A percentile compares a stretch with the other conserved stretches of the same genome.
Evolutionary conservation across 2,797 vertebrate species (phyloP).

Genomic region (Helicolenus hilgendorfi): DNA sequence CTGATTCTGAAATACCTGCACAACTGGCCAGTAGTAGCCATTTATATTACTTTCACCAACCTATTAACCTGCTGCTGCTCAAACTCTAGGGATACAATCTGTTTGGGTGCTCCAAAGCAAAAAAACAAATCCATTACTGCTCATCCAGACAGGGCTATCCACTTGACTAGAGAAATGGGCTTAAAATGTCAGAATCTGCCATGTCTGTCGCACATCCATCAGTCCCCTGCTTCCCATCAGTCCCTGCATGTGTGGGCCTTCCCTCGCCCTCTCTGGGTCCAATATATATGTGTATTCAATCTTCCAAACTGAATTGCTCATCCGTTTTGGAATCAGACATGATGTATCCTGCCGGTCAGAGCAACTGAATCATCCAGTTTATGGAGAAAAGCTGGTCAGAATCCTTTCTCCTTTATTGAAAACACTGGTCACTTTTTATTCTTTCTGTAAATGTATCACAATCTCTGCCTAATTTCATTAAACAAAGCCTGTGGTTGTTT

Average conservation of each 20-base stretch:
- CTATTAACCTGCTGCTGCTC: slow-evolving; percentile 59
- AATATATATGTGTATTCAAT: slow-evolving; percentile 17
- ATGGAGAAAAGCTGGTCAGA: slow-evolving; percentile 16
- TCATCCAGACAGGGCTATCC: slow-evolving; percentile 60
- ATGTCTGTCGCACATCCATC: slow-evolving; percentile 68
- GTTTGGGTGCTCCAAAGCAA: slow-evolving; percentile 51
- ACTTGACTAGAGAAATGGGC: slow-evolving; percentile 64
- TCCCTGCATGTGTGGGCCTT: background rate
- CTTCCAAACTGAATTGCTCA: slow-evolving; percentile 40
- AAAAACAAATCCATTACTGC: slow-evolving; percentile 52
- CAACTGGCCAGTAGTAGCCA: slow-evolving; percentile 2
- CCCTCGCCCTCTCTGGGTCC: slow-evolving; percentile 6
- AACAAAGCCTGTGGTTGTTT: slow-evolving; percentile 2
- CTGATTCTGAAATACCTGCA: slow-evolving; percentile 49
- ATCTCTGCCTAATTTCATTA: slow-evolving; percentile 3
- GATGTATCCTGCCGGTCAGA: slow-evolving; percentile 18
- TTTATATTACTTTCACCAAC: slow-evolving; percentile 39
- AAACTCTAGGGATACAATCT: slow-evolving; percentile 53
- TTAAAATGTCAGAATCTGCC: slow-evolving; percentile 81
- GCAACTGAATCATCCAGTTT: slow-evolving; percentile 43
- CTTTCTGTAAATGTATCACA: background rate
- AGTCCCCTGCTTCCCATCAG: slow-evolving; percentile 22
- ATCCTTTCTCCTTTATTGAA: slow-evolving; percentile 21
- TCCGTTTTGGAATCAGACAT: slow-evolving; percentile 37
- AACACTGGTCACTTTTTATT: slow-evolving; percentile 9